Percentiles rank a stretch among this genome's conserved stretches.
Evolutionary conservation across 2,113 vertebrate species (phyloP).

Genomic region (Oncorhynchus gorbuscha): DNA sequence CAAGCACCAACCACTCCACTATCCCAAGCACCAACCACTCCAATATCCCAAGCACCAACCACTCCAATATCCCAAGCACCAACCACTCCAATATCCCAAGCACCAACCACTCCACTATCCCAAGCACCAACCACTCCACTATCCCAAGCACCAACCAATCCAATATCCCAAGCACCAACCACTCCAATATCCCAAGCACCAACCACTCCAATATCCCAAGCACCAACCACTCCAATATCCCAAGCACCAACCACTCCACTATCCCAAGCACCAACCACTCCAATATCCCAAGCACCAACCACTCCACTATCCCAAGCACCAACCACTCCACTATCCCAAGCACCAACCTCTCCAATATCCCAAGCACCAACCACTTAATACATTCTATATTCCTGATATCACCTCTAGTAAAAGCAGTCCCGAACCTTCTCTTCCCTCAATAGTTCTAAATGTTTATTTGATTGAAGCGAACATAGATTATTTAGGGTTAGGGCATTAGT

Average conservation of each 20-base stretch:
- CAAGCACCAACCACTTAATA: not conserved
- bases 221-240: too few relatives aligned
- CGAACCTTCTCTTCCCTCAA: conserved; percentile 29
- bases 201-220: too few relatives aligned
- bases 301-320: too few relatives aligned
- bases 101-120: not conserved
- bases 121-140: too few relatives aligned
- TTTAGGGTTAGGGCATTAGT: conserved; percentile 28
- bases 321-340: not conserved
- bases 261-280: too few relatives aligned
- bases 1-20: too few relatives aligned
- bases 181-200: too few relatives aligned
- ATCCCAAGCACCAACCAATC: too few relatives aligned
- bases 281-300: too few relatives aligned
- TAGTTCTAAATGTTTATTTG: conserved; percentile 34
- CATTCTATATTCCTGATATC: conserved; percentile 22
- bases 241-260: too few relatives aligned
- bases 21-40: too few relatives aligned
- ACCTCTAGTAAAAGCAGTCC: conserved; percentile 42
- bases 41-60: not conserved
- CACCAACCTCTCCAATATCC: not conserved
- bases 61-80: not conserved
- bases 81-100: not conserved
- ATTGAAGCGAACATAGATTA: conserved; percentile 47
- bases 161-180: too few relatives aligned